Conservation (phyloP, 2,888 invertebrate species). For the Rugalucina vietnamica region DNA sequence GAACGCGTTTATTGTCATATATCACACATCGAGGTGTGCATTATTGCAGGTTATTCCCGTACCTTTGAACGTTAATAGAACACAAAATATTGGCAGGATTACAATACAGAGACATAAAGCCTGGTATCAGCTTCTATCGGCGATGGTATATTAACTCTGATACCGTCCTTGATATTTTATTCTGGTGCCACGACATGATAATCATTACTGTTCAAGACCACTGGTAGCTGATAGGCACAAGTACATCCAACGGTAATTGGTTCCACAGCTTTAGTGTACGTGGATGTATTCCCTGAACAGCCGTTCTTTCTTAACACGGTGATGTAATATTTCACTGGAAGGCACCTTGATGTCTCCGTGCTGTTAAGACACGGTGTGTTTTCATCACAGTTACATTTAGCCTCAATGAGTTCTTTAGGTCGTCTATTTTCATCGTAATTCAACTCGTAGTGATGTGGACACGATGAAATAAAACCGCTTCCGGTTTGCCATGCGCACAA, state of each 20-base stretch:
- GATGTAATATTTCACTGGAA: conserved; percentile 44
- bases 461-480: conserved; percentile 5
- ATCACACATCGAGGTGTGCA: too few species aligned
- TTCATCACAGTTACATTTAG: conserved; percentile 44
- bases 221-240: conserved; percentile 24
- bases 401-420: conserved; percentile 44
- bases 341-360: conserved; percentile 13
- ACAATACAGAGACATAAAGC: too few species aligned
- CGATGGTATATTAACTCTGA: too few species aligned
- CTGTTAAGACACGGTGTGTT: conserved; percentile 21
- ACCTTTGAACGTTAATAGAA: too few species aligned
- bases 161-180: too few species aligned
- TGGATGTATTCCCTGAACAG: conserved; percentile 23
- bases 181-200: too few species aligned
- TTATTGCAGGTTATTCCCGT: too few species aligned
- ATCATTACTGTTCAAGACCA: too few species aligned
- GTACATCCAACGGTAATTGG: conserved; percentile 51
- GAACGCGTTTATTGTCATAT: too few species aligned
- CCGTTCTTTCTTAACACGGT: conserved; percentile 40
- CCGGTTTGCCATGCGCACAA: neutral
- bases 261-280: conserved; percentile 32
- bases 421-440: conserved; percentile 42
- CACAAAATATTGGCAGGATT: too few species aligned
- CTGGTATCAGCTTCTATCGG: too few species aligned
- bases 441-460: conserved; percentile 50